Percentiles rank a stretch among this genome's conserved stretches.
These are phyloP conservation scores for Prionchulus punctatus DNA, from an alignment of 2,888 invertebrate species.

Conservation along the genomic window DNA sequence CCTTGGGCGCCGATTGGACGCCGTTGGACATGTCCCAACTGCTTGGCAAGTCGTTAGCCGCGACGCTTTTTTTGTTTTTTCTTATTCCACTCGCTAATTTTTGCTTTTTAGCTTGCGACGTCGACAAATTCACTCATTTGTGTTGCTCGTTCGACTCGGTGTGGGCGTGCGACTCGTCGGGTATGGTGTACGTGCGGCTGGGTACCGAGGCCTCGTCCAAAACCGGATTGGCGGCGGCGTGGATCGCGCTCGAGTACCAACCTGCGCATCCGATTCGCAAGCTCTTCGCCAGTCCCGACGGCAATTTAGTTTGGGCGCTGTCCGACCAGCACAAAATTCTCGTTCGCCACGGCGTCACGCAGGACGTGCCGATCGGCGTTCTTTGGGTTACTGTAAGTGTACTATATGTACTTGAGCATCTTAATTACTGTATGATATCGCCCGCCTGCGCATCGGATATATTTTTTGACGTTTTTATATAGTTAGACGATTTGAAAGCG, in stretches of 20 bases:
- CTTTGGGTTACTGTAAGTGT: conserved; percentile 32
- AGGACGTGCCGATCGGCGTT: conserved; percentile 38
- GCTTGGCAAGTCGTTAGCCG: background rate
- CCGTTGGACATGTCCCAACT: conserved; percentile 37
- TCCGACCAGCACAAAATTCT: conserved; percentile 35
- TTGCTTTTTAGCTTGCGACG: no score
- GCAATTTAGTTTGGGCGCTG: conserved; percentile 36
- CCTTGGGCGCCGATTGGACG: conserved; percentile 37
- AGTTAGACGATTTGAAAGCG: conserved; percentile 7
- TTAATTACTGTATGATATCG: no score
- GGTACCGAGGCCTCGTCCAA: conserved; percentile 15
- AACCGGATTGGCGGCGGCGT: conserved; percentile 8
- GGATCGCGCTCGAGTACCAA: conserved; percentile 10
- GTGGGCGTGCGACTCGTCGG: conserved; percentile 31
- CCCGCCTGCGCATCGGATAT: no score
- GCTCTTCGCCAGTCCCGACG: conserved; percentile 5
- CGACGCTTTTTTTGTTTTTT: background rate
- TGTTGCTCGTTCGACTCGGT: conserved; percentile 27
- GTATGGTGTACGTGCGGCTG: conserved; percentile 30
- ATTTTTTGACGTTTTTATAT: background rate
- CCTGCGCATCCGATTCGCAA: background rate
- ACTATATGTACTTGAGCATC: background rate
- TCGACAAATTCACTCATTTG: conserved; percentile 20
- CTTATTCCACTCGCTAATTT: no score
- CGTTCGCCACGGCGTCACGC: conserved; percentile 37